phyloP scores from a whole-genome alignment of 2,797 vertebrate genomes.

The Coranthus polyacanthus region DNA sequence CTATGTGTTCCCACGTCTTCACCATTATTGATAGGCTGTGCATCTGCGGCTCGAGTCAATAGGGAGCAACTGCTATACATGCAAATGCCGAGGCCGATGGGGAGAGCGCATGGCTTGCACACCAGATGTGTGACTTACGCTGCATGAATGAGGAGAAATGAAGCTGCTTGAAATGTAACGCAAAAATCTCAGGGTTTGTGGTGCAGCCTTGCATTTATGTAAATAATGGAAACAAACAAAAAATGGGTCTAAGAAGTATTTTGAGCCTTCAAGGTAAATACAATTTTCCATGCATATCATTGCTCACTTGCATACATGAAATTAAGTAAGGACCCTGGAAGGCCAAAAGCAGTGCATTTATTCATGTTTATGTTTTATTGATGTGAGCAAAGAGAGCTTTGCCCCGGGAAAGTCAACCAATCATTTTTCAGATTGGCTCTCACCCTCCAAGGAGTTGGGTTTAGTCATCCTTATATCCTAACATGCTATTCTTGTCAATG shows the following conservation, averaged over 20 bases:
- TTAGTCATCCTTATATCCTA: slow-evolving; percentile 81
- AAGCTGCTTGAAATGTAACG: slow-evolving; percentile 35
- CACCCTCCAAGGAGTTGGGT: slow-evolving; percentile 78
- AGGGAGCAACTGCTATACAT: slow-evolving; percentile 56
- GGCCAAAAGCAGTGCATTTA: slow-evolving; percentile 85
- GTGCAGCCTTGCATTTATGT: slow-evolving; percentile 71
- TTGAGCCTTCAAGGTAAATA: slow-evolving; percentile 82
- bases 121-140: slow-evolving; percentile 13
- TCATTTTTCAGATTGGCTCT: slow-evolving; percentile 84
- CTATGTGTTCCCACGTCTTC: slow-evolving; percentile 51
- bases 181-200: slow-evolving; percentile 43
- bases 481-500: slow-evolving; percentile 63
- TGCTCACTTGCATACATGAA: slow-evolving; percentile 83
- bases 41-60: slow-evolving; percentile 61
- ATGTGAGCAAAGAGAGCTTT: slow-evolving; percentile 84
- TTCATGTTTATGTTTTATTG: slow-evolving; percentile 88
- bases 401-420: slow-evolving; percentile 84
- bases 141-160: slow-evolving; percentile 27
- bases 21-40: slow-evolving; percentile 67
- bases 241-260: slow-evolving; percentile 79
- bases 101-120: slow-evolving; percentile 18
- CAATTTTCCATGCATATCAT: slow-evolving; percentile 83
- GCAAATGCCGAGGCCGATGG: slow-evolving; percentile 49
- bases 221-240: slow-evolving; percentile 76
- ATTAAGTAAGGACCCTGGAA: slow-evolving; percentile 85